phyloP scores from a whole-genome alignment of 2,888 invertebrate genomes.

The Scaptomyza parva region DNA sequence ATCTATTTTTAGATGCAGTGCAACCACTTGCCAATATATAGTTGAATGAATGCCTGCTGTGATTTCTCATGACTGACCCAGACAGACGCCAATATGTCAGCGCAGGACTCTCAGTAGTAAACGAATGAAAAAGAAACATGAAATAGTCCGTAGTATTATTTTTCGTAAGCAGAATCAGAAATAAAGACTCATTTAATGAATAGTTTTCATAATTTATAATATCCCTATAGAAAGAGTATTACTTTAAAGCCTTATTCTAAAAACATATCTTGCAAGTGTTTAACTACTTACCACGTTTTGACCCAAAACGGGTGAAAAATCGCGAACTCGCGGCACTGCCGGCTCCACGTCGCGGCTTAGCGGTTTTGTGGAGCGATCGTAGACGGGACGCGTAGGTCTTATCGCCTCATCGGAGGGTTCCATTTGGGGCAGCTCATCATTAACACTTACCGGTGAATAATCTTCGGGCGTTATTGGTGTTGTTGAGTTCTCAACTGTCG shows the following conservation, averaged over 20 bases:
- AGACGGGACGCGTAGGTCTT: constrained; percentile 83
- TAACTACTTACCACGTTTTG: constrained; percentile 85
- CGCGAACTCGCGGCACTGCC: constrained; percentile 83
- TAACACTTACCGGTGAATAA: constrained; percentile 4
- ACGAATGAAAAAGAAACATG: background rate
- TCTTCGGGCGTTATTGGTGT: background rate
- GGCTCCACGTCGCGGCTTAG: constrained; percentile 69
- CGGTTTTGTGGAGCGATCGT: constrained; percentile 88
- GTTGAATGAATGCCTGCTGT: background rate
- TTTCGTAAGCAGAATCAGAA: too few species aligned
- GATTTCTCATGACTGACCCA: constrained; percentile 10
- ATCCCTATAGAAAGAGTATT: too few species aligned
- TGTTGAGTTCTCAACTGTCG: constrained; percentile 75
- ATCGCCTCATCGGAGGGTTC: constrained; percentile 8
- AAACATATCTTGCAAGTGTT: background rate
- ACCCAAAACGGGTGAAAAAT: constrained; percentile 88
- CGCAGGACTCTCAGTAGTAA: background rate
- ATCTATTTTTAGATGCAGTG: constrained; percentile 55
- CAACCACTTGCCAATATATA: constrained; percentile 85
- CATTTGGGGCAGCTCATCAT: background rate
- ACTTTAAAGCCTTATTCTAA: too few species aligned
- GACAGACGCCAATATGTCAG: background rate
- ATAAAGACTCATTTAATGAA: too few species aligned
- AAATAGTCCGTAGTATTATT: background rate
- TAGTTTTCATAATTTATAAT: too few species aligned